Percentiles rank a stretch among this genome's conserved stretches.
Conservation (phyloP, 2,797 vertebrate species). For the Micrastur ruficollis region DNA sequence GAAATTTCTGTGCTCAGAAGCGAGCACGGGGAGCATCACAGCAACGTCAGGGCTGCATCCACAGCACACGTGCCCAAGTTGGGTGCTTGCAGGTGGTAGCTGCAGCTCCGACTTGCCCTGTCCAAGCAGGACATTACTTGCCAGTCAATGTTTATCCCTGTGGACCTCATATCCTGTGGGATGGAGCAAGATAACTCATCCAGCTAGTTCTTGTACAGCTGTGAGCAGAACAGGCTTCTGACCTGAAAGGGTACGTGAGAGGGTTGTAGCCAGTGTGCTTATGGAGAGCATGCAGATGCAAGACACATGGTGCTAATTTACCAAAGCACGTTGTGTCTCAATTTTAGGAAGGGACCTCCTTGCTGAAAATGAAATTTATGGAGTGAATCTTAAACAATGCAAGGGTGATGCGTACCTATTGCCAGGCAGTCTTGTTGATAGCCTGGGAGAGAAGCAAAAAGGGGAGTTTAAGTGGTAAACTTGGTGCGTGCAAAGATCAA, state of each 20-base stretch:
- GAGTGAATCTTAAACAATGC: neutral
- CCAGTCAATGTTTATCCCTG: accelerated
- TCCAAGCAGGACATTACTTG: too few relatives aligned
- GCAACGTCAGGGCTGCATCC: neutral
- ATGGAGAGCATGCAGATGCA: neutral
- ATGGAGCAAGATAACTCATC: neutral
- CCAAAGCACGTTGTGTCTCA: neutral
- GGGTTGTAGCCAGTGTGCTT: neutral
- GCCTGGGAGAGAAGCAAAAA: neutral
- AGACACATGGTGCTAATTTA: neutral
- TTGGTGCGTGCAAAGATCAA: neutral
- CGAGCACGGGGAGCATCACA: accelerated
- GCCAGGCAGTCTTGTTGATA: neutral
- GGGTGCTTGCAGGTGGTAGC: neutral
- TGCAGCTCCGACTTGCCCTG: neutral
- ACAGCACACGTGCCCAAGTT: accelerated
- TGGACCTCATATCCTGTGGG: neutral
- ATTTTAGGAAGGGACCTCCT: neutral
- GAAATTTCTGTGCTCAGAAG: neutral
- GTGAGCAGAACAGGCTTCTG: neutral
- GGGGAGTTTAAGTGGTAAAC: neutral
- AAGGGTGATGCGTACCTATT: neutral
- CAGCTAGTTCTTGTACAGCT: neutral
- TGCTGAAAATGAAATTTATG: neutral
- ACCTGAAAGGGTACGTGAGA: neutral